Conservation (phyloP, 2,113 vertebrate genomes). For the Brachyhypopomus gauderio region DNA sequence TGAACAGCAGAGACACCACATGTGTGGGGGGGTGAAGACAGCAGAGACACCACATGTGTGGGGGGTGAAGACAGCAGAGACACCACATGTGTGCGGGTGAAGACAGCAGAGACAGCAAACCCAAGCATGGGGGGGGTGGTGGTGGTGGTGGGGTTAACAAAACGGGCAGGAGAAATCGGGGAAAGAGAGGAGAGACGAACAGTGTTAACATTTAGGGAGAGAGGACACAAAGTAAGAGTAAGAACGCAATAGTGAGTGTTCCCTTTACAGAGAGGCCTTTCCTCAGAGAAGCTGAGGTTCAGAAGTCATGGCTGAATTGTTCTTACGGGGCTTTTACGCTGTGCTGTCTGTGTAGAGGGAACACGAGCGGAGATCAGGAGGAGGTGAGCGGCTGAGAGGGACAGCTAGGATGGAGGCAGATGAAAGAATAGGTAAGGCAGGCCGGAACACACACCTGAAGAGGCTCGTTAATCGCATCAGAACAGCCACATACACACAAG, state of each 20-base stretch:
- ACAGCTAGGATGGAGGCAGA: too few species aligned
- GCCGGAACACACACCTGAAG: background rate
- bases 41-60: conserved; percentile 6
- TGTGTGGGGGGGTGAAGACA: background rate
- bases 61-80: background rate
- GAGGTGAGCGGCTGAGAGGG: conserved; percentile 45
- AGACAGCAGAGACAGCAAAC: conserved; percentile 28
- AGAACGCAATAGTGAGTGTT: conserved; percentile 53
- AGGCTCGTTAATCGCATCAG: background rate
- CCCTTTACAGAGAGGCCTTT: conserved; percentile 46
- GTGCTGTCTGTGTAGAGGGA: conserved; percentile 47
- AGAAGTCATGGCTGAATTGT: background rate
- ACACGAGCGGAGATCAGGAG: conserved; percentile 49
- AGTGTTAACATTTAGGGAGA: conserved; percentile 63
- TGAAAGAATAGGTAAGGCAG: too few species aligned
- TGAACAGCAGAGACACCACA: background rate
- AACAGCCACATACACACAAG: background rate
- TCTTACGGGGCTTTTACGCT: conserved; percentile 1
- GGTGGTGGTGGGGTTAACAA: conserved; percentile 28
- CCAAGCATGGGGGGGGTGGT: background rate
- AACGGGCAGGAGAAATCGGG: conserved; percentile 58
- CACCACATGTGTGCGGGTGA: background rate
- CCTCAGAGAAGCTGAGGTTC: background rate
- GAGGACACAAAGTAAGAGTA: conserved; percentile 58
- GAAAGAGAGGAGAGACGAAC: conserved; percentile 66